Base-by-base conservation (phyloP, 2,888 invertebrate species). In the Agonopterix subpropinquella region DNA sequence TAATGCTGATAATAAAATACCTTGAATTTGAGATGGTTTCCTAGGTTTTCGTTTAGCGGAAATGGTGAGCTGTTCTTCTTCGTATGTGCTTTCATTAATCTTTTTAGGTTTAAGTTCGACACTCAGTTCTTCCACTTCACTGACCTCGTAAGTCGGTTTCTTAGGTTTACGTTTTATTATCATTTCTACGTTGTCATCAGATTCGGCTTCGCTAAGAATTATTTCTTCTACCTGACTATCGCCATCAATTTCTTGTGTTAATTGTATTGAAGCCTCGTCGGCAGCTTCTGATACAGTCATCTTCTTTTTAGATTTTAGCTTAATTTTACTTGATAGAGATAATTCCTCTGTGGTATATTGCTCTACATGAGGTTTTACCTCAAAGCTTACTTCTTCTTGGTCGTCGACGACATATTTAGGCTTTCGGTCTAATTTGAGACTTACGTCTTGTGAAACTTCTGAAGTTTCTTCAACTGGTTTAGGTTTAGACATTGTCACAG, bases 291-390 rank as follows among this genome's bases (percentile, higher is more conserved):
- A 89, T 64, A 91, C 86, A 8, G 91, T 91, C 11, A 88, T 78
- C 48, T 90, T 91, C 60, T 90, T 91, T 67, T 89, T 91, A 54
- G 92, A 90, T 67, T 92, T 92, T 36, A 94, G 64, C 75, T 90
- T 92, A 18, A 94, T 91, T 77, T 92, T 93, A 56, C 93, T 93
- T 0, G 92, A 92, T 80, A 93, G 90, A 9, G 92, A 92, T 53
- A 94, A 85, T 67, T 94, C 93, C 85, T 94, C 93, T 71, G 92
- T 91, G 45, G 92, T 91, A 62, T 91, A 92, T 48, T 79, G 77
- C 36, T 84, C 81, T 28, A 62, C 62, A 58, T 73, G 72, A 11
- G 80, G 70, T 62, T 82, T 89, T 0, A 89, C 62, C 50, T 89
- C 86, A 64, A 80, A 89, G 52, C 63, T 73, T 36, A 89, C 80